phyloP scores from a whole-genome alignment of 2,113 vertebrate genomes.

The Brevimyrus niger region DNA sequence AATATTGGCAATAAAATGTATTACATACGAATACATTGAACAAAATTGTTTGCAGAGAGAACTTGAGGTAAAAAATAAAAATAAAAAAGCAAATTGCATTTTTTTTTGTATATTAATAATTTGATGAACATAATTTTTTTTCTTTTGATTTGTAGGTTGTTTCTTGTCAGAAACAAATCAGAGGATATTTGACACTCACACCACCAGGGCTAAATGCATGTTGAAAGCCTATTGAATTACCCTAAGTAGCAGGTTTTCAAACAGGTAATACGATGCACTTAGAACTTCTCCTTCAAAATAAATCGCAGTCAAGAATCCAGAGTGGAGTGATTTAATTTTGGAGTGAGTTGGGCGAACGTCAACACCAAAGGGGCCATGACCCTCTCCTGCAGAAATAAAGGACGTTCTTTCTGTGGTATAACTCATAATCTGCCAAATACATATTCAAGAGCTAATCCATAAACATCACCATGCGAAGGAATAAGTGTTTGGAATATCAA shows the following conservation, averaged over 20 bases:
- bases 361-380: constrained; percentile 22
- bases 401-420: constrained; percentile 25
- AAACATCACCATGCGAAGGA: constrained; percentile 31
- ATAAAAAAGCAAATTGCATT: constrained; percentile 13
- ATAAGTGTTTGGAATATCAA: constrained; percentile 31
- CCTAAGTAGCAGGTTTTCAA: constrained; percentile 28
- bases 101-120: constrained; percentile 23
- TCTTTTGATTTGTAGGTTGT: constrained; percentile 14
- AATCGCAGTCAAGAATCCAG: constrained; percentile 26
- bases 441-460: constrained; percentile 42
- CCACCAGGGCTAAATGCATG: constrained; percentile 23
- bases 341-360: constrained; percentile 15
- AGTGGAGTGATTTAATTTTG: constrained; percentile 37
- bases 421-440: constrained; percentile 33
- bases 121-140: constrained; percentile 15
- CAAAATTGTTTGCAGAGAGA: background rate
- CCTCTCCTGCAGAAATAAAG: constrained; percentile 28
- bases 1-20: constrained; percentile 23
- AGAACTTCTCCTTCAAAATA: constrained; percentile 33
- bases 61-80: constrained; percentile 13
- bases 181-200: constrained; percentile 25
- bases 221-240: constrained; percentile 37
- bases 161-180: constrained; percentile 15
- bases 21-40: constrained; percentile 22
- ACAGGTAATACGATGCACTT: constrained; percentile 34